phyloP scores from a whole-genome alignment of 2,113 vertebrate genomes.

The Pteruthius melanotis region DNA sequence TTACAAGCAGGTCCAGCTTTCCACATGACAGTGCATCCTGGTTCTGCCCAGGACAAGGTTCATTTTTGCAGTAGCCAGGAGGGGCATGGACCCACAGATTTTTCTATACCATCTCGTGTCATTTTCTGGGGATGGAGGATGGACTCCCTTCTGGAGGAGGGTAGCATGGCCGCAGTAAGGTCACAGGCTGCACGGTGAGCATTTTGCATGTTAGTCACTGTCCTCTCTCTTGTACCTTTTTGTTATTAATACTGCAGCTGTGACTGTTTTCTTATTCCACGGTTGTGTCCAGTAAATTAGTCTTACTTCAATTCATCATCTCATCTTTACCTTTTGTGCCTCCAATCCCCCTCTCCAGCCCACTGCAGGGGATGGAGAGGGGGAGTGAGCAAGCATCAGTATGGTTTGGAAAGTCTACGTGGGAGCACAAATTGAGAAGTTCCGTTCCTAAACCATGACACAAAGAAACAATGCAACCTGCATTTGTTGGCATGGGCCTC shows the following conservation, averaged over 20 bases:
- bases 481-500: neutral
- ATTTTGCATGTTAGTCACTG: neutral
- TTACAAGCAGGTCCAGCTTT: neutral
- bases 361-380: neutral
- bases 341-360: neutral
- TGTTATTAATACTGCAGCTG: neutral
- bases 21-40: too few species aligned
- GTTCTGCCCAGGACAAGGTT: neutral
- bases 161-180: neutral
- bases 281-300: neutral
- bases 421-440: neutral
- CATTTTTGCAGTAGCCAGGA: neutral
- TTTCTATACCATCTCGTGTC: neutral
- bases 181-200: neutral
- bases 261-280: neutral
- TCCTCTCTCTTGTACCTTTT: neutral
- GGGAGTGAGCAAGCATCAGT: neutral
- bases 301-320: neutral
- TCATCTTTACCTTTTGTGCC: neutral
- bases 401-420: neutral
- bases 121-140: neutral
- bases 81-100: neutral
- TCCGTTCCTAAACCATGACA: accelerated
- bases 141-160: neutral
- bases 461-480: neutral